Conservation (phyloP, 2,797 vertebrate species). For the Salarias fasciatus region DNA sequence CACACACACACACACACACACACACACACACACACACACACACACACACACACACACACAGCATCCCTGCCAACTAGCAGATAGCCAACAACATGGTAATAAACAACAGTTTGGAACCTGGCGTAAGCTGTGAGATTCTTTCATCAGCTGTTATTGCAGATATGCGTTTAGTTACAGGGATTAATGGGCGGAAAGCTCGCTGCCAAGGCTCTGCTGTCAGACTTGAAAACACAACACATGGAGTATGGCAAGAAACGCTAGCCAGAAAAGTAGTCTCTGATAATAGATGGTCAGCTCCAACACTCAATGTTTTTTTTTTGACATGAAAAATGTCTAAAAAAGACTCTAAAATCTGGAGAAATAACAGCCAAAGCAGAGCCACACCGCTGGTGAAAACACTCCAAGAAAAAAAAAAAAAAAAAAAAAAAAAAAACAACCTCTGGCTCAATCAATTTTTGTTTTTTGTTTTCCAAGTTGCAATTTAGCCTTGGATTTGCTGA, state of each 20-base stretch:
- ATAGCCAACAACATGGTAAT: slow-evolving; percentile 50
- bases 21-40: slow-evolving; percentile 5
- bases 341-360: slow-evolving; percentile 19
- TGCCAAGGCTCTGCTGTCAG: slow-evolving; percentile 61
- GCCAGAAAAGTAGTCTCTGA: slow-evolving; percentile 28
- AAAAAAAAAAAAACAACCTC: background rate
- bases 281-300: slow-evolving; percentile 54
- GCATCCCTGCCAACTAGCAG: slow-evolving; percentile 31
- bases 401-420: slow-evolving; percentile 4
- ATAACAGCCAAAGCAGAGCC: slow-evolving; percentile 17
- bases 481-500: background rate
- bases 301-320: slow-evolving; percentile 32
- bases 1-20: slow-evolving; percentile 11
- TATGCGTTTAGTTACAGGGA: slow-evolving; percentile 64
- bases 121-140: slow-evolving; percentile 60
- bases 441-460: slow-evolving; percentile 17
- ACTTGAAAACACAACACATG: slow-evolving; percentile 50
- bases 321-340: slow-evolving; percentile 48
- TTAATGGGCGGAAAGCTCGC: slow-evolving; percentile 59
- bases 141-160: slow-evolving; percentile 66
- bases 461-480: slow-evolving; percentile 23
- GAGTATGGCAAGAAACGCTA: slow-evolving; percentile 21
- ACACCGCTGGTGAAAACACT: background rate
- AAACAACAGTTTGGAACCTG: slow-evolving; percentile 51
- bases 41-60: background rate